Base-by-base conservation (phyloP, 2,113 vertebrate genomes). In the Octodon degus region DNA sequence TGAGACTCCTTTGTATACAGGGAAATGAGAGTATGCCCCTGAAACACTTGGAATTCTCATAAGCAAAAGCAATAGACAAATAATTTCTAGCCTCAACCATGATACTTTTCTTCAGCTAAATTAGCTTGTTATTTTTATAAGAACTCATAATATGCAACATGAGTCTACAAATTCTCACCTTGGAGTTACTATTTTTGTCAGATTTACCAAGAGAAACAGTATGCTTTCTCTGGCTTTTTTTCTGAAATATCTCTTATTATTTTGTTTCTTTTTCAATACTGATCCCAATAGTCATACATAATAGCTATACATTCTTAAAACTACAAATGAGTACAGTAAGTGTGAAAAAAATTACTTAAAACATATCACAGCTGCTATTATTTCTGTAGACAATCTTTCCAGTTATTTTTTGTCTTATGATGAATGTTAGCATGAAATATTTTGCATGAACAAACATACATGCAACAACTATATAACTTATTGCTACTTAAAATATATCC, bases 111-210 rank as follows among this genome's bases (percentile, higher is more conserved):
- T 79, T 80, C 25, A 68, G n/a, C 30, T 62, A 70, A 77, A 90
- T 81, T 87, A 92, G 91, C 40, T 84, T 65, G n/a, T 11, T 76
- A 27, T 91, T 74, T 76, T 79, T 63, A 55, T 93, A 95, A 84
- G 22, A 20, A n/a, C 60, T 86, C 84, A 79, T 53, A 62, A 79
- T n/a, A 47, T 86, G 63, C 34, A 87, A 53, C 5, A 16, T 0
- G 2, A 34, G 5, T 87, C 43, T 80, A 30, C n/a, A 50, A 85
- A 87, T 90, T 91, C 62, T 96, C 58, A 58, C 74, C 19, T 86
- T 53, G 43, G 53, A 86, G 32, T 22, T 79, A 86, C 40, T 47
- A 34, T 50, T 92, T n/a, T 90, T 89, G 27, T 81, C 86, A 88
- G 60, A 76, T 84, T 93, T 92, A 77, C 50, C 24, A 37, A 72